These are phyloP conservation scores for Lepidochrysops patricia DNA, from an alignment of 2,888 invertebrate species.

Conservation along the genomic window DNA sequence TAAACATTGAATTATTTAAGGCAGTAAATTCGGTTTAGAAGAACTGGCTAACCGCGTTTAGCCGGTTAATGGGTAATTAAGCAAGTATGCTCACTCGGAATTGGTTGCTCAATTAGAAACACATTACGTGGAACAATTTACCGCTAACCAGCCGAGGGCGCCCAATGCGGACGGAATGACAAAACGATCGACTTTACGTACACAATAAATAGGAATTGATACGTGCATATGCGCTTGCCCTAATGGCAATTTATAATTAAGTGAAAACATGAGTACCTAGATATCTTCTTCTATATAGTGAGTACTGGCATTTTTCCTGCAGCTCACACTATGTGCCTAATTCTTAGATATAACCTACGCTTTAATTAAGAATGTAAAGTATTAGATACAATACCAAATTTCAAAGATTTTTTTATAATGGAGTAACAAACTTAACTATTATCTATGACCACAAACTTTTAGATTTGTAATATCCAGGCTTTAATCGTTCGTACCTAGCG, in stretches of 20 bases:
- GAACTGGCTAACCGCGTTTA: conserved; percentile 24
- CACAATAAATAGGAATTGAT: neutral
- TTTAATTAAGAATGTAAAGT: no score
- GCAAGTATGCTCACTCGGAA: conserved; percentile 54
- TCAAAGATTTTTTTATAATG: no score
- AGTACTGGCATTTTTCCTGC: no score
- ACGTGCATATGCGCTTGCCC: neutral
- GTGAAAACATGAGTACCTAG: no score
- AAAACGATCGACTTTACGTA: conserved; percentile 38
- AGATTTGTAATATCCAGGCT: no score
- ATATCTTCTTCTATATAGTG: no score
- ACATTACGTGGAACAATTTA: conserved; percentile 68
- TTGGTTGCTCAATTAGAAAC: conserved; percentile 72
- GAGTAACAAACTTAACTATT: no score
- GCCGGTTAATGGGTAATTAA: conserved; percentile 45
- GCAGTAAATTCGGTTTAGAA: conserved; percentile 18
- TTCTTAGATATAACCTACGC: no score
- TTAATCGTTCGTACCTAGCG: no score
- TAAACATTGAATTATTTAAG: neutral
- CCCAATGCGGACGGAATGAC: conserved; percentile 47
- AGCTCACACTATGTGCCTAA: no score
- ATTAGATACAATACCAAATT: no score
- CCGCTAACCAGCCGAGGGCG: conserved; percentile 61
- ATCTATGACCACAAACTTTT: no score
- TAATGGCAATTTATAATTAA: neutral